Base-by-base conservation (phyloP, 2,888 invertebrate genomes). In the Trichopria drosophilae region DNA sequence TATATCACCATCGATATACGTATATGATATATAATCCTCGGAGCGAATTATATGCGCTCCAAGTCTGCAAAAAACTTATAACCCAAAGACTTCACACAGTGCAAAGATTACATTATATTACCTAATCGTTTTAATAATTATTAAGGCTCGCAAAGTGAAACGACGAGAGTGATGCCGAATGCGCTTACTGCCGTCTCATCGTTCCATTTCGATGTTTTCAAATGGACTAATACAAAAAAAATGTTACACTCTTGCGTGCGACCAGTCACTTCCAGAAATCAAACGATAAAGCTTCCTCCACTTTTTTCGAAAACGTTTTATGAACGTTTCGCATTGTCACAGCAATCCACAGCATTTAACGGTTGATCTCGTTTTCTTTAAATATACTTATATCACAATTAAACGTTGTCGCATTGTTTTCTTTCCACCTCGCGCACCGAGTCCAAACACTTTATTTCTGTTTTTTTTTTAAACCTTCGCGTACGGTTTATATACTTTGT, bases 351-450 rank as follows among this genome's bases (percentile, higher is more conserved):
- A 66, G 62, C 63, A 67, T 64, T 66, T 59, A 61, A 53, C 58
- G 61, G 64, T 58, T 63, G 45, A 39, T 48, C 34, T 54, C 50
- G 47, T 57, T 35, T 44, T 50, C 31, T 49, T 53, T 44, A 71
- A 65, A 67, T 69, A n/a, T 68, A 67, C 46, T 65, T 66, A 65
- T 72, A 71, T 71, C 72, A 72, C 72, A 72, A 69, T 71, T 58
- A 69, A 71, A 68, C 69, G 67, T 68, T 66, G 64, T 60, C 64
- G 66, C 65, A 66, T 68, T 44, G 28, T 31, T 40, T 34, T 19
- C 32, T 53, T 15, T 6, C 31, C 49, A 60, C 43, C 51, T 55
- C 23, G 55, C 60, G 53, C 61, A 53, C 37, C 56, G 52, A 54
- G 59, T 60, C 13, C 26, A 32, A 15, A 31, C 28, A 31, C 45